Base-by-base conservation (phyloP, 2,113 vertebrate genomes). In the Trinectes maculatus region DNA sequence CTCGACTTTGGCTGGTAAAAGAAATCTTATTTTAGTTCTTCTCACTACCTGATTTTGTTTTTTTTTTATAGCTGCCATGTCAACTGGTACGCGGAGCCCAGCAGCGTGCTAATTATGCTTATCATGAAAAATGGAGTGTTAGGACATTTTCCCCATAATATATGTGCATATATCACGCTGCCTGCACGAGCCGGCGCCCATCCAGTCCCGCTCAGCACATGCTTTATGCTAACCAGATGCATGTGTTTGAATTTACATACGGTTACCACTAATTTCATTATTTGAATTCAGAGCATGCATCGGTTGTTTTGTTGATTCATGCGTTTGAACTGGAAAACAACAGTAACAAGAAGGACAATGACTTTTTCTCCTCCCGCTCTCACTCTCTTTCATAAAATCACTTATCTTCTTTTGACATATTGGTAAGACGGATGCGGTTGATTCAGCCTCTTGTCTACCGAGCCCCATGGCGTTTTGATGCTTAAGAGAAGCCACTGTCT, bases 51-150 rank as follows among this genome's bases (percentile, higher is more conserved):
- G 60, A 16, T 74, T 82, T 73, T 24, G 58, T n/a, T 19, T 75
- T 83, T 71, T 82, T 84, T 89, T 88, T 83, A 87, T 73, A 67
- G 74, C 73, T 16, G 28, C 22, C 55, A 43, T 26, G 61, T 79
- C 60, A 10, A 43, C 68, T 44, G 73, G 29, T 51, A 55, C 34
- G 28, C 12, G 13, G 49, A 59, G 33, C 59, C 6, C 16, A 74
- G 61, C 31, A 48, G 34, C 40, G 42, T 42, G 63, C 67, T 87
- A 90, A 89, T 91, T 89, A 77, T 66, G 60, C 43, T 40, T 26
- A 75, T 82, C 69, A 29, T 67, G 54, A 79, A 80, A 63, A 80
- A 80, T 47, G 21, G 56, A 76, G 61, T 34, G 56, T 77, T 53
- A 36, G 59, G 62, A 49, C 61, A 42, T 39, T 65, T 33, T 68